phyloP scores from a whole-genome alignment of 2,113 vertebrate genomes.

The Bufo gargarizans region DNA sequence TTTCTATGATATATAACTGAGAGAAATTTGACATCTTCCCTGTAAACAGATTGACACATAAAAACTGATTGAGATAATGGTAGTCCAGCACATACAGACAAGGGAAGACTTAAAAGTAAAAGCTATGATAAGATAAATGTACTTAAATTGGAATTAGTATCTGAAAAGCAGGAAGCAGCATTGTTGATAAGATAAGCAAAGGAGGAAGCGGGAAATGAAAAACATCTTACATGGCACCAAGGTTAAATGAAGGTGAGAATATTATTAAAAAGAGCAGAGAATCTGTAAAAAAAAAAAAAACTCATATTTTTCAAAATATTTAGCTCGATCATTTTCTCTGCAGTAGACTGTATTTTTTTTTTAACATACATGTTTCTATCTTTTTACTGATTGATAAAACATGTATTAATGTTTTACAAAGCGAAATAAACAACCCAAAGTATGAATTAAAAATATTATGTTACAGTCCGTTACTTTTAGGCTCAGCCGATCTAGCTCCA shows the following conservation, averaged over 20 bases:
- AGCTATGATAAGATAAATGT: constrained; percentile 36
- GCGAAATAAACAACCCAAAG: background rate
- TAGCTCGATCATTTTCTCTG: background rate
- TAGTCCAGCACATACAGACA: background rate
- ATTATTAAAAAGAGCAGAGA: background rate
- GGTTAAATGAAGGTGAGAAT: constrained; percentile 42
- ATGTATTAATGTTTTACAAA: background rate
- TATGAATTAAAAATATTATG: background rate
- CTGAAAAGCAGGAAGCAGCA: constrained; percentile 40
- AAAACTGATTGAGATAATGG: background rate
- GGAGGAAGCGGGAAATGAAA: constrained; percentile 48
- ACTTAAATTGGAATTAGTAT: constrained; percentile 13
- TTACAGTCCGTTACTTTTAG: background rate
- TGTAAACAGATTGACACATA: background rate
- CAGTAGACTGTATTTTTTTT: background rate
- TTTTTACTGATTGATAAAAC: background rate
- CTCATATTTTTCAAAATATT: background rate
- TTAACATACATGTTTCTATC: background rate
- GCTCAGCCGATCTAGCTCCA: background rate
- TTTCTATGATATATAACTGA: background rate
- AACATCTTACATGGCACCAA: constrained; percentile 9
- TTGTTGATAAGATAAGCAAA: constrained; percentile 51
- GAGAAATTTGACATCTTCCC: background rate
- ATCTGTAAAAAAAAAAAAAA: background rate
- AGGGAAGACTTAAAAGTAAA: constrained; percentile 8